Conservation (phyloP, 2,797 vertebrate genomes). For the Tarsius wallacei region DNA sequence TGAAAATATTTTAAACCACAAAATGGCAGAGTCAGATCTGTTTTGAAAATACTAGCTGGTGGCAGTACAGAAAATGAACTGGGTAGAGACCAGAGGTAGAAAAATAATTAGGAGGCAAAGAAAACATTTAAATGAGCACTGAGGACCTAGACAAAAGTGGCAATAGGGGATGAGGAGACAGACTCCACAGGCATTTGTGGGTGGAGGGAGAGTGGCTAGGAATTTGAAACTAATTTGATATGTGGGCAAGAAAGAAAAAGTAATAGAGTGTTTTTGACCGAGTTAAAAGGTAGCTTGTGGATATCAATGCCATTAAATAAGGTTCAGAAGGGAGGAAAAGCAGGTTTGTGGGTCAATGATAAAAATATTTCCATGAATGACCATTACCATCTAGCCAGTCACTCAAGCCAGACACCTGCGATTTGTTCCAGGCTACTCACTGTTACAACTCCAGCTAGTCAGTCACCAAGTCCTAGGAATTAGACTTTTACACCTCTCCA, state of each 20-base stretch:
- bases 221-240: slow-evolving; percentile 14
- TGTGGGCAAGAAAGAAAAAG: slow-evolving; percentile 31
- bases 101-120: not conserved
- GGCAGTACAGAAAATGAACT: not conserved
- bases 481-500: not conserved
- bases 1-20: slow-evolving; percentile 49
- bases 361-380: slow-evolving; percentile 13
- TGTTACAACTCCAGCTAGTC: not conserved
- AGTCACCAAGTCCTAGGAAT: not conserved
- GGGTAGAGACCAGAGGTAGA: not conserved
- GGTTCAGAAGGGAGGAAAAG: slow-evolving; percentile 40
- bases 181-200: not conserved
- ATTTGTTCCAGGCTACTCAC: not conserved
- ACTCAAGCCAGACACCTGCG: not conserved
- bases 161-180: not conserved
- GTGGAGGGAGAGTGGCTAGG: not conserved
- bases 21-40: slow-evolving; percentile 31
- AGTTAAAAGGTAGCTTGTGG: slow-evolving; percentile 25
- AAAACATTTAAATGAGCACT: not conserved
- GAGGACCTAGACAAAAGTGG: not conserved
- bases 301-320: slow-evolving; percentile 33
- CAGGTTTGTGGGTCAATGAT: slow-evolving; percentile 7
- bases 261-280: not conserved
- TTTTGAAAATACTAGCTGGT: not conserved
- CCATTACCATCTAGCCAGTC: slow-evolving; percentile 21